Evolutionary conservation across 1,140 invertebrate species (phyloP).

Genomic region (Pygmarrhopalites habei): DNA sequence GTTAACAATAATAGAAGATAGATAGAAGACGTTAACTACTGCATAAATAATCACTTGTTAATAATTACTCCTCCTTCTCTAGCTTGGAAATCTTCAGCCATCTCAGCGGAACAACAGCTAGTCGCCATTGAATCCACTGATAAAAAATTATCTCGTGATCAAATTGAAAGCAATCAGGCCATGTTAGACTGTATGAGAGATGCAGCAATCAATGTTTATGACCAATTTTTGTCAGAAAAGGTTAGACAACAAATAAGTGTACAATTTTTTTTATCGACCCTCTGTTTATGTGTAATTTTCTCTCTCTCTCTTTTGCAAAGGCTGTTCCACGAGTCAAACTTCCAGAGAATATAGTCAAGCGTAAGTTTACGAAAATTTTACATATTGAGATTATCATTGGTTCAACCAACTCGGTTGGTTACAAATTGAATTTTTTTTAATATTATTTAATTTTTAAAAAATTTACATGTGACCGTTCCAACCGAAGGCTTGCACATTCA

Average conservation of each 20-base stretch:
- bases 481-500: slow-evolving; percentile 55
- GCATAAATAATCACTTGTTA: background rate
- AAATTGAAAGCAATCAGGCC: slow-evolving; percentile 37
- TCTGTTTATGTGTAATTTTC: no score
- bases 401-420: no score
- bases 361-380: no score
- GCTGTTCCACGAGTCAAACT: slow-evolving; percentile 58
- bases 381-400: no score
- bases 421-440: no score
- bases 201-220: slow-evolving; percentile 68
- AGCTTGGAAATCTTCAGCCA: slow-evolving; percentile 67
- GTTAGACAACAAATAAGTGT: no score
- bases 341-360: slow-evolving; percentile 57
- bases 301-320: slow-evolving; percentile 43
- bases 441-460: no score
- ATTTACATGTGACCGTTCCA: no score
- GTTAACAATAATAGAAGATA: no score
- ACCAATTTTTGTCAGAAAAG: slow-evolving; percentile 74
- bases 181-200: slow-evolving; percentile 60
- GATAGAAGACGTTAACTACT: background rate
- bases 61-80: no score
- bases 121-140: slow-evolving; percentile 49
- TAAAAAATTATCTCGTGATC: slow-evolving; percentile 24
- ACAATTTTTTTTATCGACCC: no score
- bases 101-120: slow-evolving; percentile 68